Base-by-base conservation (phyloP, 2,888 invertebrate species). In the Sepiola atlantica region DNA sequence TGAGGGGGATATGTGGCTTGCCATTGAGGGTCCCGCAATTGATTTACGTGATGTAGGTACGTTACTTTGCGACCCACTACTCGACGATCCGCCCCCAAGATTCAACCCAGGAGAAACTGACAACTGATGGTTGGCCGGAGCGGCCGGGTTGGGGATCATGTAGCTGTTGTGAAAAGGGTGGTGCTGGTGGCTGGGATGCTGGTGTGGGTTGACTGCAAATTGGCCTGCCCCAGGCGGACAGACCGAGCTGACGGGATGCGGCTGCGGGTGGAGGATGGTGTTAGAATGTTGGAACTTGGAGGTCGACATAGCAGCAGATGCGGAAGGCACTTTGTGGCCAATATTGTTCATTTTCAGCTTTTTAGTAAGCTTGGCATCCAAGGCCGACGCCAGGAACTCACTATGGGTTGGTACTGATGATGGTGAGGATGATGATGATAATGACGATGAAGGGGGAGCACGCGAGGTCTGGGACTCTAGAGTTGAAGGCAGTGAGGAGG, bases 291-390 rank as follows among this genome's bases (percentile, higher is more conserved):
- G 92, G 4, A 55, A 92, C 28, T 92, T 92, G 16, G 92, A 77
- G n/a, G 54, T 28, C 12, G 91, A 91, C 92, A 92, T 45, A 45
- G 35, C 92, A 92, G 92, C 92, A 54, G 92, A 92, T 45, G 92
- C 92, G 16, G 92, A 92, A 92, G 92, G 92, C 92, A 92, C 92
- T 92, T 92, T 92, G 92, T 92, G 92, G 45, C 92, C 92, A 28
- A 92, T 92, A 55, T 28, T 92, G 28, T 92, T 92, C 92, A 92
- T 45, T 45, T 92, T 92, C 92, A 92, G 92, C 28, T 92, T 92
- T 55, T 92, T 92, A 18, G 92, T 55, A 18, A 92, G 55, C 35
- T 92, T 92, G 16, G 92, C 45, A 14, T 92, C 45, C n/a, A 92
- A n/a, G 18, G 92, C 54, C 1, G 92, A 92, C 4, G 92, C 45